Percentiles rank a stretch among this genome's conserved stretches.
phyloP scores from a whole-genome alignment of 2,797 vertebrate genomes.

The Cossypha niveicapilla region DNA sequence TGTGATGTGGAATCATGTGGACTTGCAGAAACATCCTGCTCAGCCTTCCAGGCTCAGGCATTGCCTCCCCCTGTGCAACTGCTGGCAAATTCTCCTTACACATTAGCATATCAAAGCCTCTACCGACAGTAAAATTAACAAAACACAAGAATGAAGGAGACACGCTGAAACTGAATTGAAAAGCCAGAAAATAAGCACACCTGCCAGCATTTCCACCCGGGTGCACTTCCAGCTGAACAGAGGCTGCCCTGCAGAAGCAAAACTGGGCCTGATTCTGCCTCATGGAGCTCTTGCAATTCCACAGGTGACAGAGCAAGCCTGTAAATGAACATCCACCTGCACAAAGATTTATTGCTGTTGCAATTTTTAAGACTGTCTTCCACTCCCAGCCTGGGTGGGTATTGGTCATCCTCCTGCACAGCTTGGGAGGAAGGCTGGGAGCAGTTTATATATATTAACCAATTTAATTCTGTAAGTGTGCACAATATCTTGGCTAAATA shows the following conservation, averaged over 20 bases:
- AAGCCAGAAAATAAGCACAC: neutral
- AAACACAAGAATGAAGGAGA: neutral
- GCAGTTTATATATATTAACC: neutral
- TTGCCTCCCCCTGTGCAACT: neutral
- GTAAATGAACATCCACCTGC: neutral
- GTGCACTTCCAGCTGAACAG: neutral
- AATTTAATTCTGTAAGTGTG: neutral
- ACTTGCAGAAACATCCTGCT: neutral
- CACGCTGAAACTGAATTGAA: neutral
- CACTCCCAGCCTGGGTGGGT: neutral
- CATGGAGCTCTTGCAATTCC: neutral
- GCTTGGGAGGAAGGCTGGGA: neutral
- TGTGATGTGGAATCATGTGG: neutral
- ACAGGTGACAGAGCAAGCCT: neutral
- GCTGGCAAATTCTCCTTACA: neutral
- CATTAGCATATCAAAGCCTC: constrained; percentile 19
- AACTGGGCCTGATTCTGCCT: neutral
- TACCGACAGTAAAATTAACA: neutral
- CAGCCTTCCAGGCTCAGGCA: neutral
- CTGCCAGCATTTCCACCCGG: neutral
- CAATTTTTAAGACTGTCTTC: neutral
- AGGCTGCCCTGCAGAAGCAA: neutral
- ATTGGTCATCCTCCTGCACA: neutral
- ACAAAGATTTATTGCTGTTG: neutral
- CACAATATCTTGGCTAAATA: neutral